Conservation (phyloP, 2,797 vertebrate species). For the Gadopsis marmoratus region DNA sequence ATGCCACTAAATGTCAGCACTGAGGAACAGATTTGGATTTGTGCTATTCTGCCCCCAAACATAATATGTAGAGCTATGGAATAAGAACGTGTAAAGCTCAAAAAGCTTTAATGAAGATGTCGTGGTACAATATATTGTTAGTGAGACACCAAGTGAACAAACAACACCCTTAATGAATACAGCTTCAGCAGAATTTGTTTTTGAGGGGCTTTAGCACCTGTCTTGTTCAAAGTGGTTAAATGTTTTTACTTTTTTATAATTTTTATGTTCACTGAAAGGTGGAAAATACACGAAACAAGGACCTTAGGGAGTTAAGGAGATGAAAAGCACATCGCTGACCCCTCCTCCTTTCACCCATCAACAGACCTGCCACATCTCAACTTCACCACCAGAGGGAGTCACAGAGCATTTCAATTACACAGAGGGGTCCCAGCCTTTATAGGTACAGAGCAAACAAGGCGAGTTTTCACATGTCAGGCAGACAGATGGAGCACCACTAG, state of each 20-base stretch:
- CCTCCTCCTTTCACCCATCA: conserved; percentile 15
- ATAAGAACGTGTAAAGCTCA: background rate
- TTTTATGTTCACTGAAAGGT: background rate
- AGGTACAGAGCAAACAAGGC: background rate
- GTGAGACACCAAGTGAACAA: background rate
- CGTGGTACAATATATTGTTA: background rate
- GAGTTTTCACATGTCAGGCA: conserved; percentile 6
- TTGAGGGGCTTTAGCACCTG: no score
- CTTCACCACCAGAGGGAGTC: conserved; percentile 59
- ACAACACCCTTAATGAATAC: background rate
- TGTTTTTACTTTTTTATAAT: background rate
- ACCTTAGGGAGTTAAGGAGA: conserved; percentile 1
- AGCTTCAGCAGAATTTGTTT: no score
- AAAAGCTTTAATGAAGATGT: background rate
- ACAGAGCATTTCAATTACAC: conserved; percentile 5
- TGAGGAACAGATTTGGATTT: background rate
- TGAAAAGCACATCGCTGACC: background rate
- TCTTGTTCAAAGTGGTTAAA: no score
- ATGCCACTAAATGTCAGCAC: conserved; percentile 2
- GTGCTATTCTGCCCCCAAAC: background rate
- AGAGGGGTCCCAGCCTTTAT: background rate
- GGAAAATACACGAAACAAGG: background rate
- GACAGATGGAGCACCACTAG: background rate
- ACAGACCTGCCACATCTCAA: background rate
- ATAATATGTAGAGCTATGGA: background rate